These are phyloP conservation scores for Diorhabda carinulata DNA, from an alignment of 1,140 invertebrate species.

Conservation along the genomic window DNA sequence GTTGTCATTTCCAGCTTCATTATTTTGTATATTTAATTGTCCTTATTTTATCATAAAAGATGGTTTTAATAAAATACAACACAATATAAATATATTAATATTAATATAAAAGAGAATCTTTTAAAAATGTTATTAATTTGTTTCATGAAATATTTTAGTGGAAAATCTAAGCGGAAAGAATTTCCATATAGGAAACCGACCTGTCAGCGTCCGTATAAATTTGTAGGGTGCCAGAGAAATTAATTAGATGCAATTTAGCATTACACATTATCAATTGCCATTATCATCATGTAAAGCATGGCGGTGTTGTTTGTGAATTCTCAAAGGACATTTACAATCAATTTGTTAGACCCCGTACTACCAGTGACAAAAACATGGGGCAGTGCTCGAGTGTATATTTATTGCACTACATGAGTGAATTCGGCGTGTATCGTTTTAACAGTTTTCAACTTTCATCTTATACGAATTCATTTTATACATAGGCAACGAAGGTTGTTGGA, in stretches of 20 bases:
- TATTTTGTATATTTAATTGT: no score
- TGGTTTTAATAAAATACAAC: no score
- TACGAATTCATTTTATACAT: background rate
- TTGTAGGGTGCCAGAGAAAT: constrained; percentile 9
- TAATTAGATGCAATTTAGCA: constrained; percentile 20
- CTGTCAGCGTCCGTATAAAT: background rate
- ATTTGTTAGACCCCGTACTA: constrained; percentile 18
- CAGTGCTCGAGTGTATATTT: background rate
- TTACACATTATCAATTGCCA: constrained; percentile 22
- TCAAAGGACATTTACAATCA: constrained; percentile 14
- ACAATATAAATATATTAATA: no score
- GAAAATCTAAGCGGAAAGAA: background rate
- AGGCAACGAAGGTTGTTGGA: no score
- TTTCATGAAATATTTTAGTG: no score
- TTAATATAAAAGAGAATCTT: no score
- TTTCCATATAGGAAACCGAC: background rate
- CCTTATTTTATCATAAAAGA: no score
- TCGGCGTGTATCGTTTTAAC: background rate
- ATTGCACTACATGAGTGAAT: background rate
- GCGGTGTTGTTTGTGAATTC: constrained; percentile 18
- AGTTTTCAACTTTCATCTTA: background rate
- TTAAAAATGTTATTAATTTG: no score
- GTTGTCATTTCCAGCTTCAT: no score
- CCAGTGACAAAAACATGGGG: constrained; percentile 16
- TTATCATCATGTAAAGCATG: constrained; percentile 21